Evolutionary conservation across 2,797 vertebrate genomes (phyloP), one percentile per base, ranked within the genome.

Genomic region (Lepilemur septentrionalis): DNA sequence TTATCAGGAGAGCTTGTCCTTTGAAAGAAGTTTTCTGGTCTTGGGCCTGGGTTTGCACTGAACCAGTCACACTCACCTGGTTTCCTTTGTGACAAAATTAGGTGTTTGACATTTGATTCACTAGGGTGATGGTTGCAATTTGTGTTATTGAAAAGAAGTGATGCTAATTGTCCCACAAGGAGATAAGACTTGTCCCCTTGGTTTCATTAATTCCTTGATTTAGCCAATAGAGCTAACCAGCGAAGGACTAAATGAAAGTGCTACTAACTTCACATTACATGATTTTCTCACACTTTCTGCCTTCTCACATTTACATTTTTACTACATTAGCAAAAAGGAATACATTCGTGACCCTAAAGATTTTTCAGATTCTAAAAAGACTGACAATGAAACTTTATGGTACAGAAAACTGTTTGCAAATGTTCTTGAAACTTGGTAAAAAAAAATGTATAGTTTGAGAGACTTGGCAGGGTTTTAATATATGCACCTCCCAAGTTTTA

Each of bases 401-500:
- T 81, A 65, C 4, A 79, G 25, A 97, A 89, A 78, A 3, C 38
- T 73, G 18, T 82, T 96, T 90, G 28, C 2, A 96, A 96, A 95
- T 50, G 25, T 93, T 32, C 23, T 46, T 75, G 72, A 97, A 96
- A 91, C 55, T 35, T 87, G 86, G 88, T 48, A 93, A 75, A 94
- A 93, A 93, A 94, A 94, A 91, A 69, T 50, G 13, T 87, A 80
- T 82, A 85, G 30, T 92, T 95, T 83, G 57, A 91, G 14, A 95
- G 50, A 85, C 12, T 91, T 83, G 46, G 80, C 28, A 83, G 35
- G 83, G 23, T 93, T 91, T 95, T 91, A 87, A 95, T 91, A 70
- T 96, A 87, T 87, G 17, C 11, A 72, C 43, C 15, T 91, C 89
- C 59, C 30, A 96, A 94, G 75, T 89, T 94, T 97, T 95, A 95